Evolutionary conservation across 2,797 vertebrate species (phyloP).

Genomic region (Dermochelys coriacea): DNA sequence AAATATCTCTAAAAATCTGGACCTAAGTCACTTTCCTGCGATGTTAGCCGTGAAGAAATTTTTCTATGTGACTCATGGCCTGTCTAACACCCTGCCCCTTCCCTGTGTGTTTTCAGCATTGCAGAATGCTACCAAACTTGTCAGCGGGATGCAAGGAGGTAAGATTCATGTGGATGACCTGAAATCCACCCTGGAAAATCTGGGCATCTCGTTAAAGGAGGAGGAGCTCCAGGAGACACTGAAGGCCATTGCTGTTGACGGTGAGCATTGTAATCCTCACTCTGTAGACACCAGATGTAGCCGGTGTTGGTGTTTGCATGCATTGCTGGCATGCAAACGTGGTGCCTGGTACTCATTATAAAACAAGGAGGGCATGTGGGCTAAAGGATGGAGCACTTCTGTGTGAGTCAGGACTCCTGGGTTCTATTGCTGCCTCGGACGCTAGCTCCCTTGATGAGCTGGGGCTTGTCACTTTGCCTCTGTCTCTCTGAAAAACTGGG

Average conservation of each 20-base stretch:
- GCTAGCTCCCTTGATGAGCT: no score
- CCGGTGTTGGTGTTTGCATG: not conserved
- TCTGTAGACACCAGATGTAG: not conserved
- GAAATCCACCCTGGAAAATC: not conserved
- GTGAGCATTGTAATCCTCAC: not conserved
- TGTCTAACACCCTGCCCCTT: not conserved
- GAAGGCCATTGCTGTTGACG: not conserved
- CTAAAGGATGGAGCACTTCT: not conserved
- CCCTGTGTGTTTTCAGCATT: not conserved
- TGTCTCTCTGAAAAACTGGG: no score
- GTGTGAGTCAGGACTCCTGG: not conserved
- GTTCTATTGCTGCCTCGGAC: not conserved
- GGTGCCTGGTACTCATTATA: no score
- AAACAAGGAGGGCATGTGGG: no score
- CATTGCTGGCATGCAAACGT: no score
- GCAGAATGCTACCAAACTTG: not conserved
- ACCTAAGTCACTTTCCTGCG: no score
- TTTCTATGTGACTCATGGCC: no score
- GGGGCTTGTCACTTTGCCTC: no score
- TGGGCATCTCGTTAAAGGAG: conserved; percentile 17
- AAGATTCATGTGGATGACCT: not conserved
- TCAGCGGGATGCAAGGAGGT: not conserved
- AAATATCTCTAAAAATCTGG: no score
- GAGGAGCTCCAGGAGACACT: conserved; percentile 16
- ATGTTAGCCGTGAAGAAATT: no score